Evolutionary conservation across 1,140 invertebrate genomes (phyloP).

Genomic region (Dendroctonus ponderosae): DNA sequence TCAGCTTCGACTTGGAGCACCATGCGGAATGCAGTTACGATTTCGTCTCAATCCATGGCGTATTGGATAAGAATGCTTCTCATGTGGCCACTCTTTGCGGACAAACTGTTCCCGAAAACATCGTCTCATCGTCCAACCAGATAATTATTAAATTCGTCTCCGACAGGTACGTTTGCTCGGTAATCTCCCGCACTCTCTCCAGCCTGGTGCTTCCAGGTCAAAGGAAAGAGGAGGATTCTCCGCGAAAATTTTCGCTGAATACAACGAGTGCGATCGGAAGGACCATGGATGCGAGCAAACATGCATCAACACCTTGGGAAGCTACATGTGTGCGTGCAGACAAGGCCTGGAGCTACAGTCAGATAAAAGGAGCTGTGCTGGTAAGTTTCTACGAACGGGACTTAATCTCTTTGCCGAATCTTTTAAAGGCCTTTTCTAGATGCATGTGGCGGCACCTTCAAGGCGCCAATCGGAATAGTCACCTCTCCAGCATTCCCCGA

Average conservation of each 20-base stretch:
- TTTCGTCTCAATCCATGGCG: slow-evolving; percentile 86
- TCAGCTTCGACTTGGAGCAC: slow-evolving; percentile 90
- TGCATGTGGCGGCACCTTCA: slow-evolving; percentile 91
- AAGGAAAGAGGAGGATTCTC: slow-evolving; percentile 91
- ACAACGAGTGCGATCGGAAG: slow-evolving; percentile 84
- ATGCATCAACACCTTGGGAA: slow-evolving; percentile 93
- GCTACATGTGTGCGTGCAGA: slow-evolving; percentile 91
- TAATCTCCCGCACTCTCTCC: too few relatives aligned
- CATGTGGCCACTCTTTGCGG: slow-evolving; percentile 92
- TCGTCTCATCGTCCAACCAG: slow-evolving; percentile 82
- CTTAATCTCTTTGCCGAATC: too few relatives aligned
- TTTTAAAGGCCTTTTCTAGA: slow-evolving; percentile 59
- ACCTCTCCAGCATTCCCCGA: slow-evolving; percentile 95
- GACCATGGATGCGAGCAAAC: slow-evolving; percentile 94
- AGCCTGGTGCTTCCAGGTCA: too few relatives aligned
- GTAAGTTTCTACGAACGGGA: slow-evolving; percentile 65
- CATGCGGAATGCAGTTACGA: slow-evolving; percentile 98
- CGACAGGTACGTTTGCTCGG: slow-evolving; percentile 76
- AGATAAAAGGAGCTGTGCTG: slow-evolving; percentile 95
- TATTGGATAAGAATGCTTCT: slow-evolving; percentile 70
- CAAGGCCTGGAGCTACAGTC: slow-evolving; percentile 95
- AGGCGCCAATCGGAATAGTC: slow-evolving; percentile 85
- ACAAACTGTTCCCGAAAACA: slow-evolving; percentile 87
- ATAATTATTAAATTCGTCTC: slow-evolving; percentile 93
- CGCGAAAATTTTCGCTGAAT: slow-evolving; percentile 92